Evolutionary conservation across 2,888 invertebrate genomes (phyloP).

Genomic region (Neoscelio sp.): DNA sequence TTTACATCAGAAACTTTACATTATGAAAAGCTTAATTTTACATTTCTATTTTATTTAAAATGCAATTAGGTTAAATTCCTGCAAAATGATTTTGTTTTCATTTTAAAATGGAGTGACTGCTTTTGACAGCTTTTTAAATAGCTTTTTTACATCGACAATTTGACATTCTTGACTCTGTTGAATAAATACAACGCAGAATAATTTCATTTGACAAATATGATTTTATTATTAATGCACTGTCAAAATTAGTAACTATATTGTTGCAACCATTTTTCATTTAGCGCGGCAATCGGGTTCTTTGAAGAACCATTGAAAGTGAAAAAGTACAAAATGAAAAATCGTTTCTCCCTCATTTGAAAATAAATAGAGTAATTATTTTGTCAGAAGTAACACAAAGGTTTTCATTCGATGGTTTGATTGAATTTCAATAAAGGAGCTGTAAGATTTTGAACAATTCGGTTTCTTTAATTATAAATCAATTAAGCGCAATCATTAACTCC

Average conservation of each 20-base stretch:
- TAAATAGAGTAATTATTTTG: neutral
- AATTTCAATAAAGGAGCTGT: too few species aligned
- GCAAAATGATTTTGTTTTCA: conserved; percentile 45
- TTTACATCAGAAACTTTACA: too few species aligned
- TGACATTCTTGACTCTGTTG: conserved; percentile 12
- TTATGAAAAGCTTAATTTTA: too few species aligned
- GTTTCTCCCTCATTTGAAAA: neutral
- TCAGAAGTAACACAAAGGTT: too few species aligned
- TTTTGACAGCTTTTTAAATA: conserved; percentile 49
- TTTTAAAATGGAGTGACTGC: conserved; percentile 41
- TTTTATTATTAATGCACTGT: conserved; percentile 18
- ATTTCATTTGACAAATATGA: conserved; percentile 19
- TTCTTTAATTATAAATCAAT: too few species aligned
- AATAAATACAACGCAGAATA: conserved; percentile 4
- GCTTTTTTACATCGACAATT: conserved; percentile 40
- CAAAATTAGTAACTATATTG: conserved; percentile 29
- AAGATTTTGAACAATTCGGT: too few species aligned
- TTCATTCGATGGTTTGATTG: too few species aligned
- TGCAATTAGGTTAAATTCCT: conserved; percentile 27
- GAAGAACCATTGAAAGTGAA: neutral
- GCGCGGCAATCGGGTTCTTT: neutral
- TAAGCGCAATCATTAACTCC: too few species aligned
- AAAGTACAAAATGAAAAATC: neutral
- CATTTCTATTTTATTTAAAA: conserved; percentile 28
- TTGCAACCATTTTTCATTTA: neutral